Evolutionary conservation across 2,888 invertebrate genomes (phyloP).

Genomic region (Troides helena): DNA sequence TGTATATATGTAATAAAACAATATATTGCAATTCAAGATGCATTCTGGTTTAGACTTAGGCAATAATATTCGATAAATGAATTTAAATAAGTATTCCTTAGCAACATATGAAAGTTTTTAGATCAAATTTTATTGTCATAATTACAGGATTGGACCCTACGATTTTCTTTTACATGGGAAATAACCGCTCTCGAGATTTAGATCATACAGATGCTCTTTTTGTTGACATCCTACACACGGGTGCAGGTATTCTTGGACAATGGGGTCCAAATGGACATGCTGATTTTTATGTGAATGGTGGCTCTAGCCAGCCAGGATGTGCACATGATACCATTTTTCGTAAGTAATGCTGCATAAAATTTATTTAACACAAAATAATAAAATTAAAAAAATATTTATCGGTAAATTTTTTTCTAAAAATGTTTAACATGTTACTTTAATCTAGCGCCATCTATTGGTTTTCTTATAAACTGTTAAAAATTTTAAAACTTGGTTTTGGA

Average conservation of each 20-base stretch:
- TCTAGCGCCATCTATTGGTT: no score
- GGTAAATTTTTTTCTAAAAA: no score
- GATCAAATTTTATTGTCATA: background rate
- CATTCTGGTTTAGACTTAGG: background rate
- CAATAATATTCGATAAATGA: background rate
- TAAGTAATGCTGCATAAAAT: constrained; percentile 68
- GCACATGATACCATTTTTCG: constrained; percentile 90
- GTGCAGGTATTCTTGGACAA: constrained; percentile 92
- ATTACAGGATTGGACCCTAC: constrained; percentile 89
- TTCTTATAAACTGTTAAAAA: no score
- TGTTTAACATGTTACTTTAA: no score
- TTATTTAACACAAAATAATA: background rate
- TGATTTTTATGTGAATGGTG: constrained; percentile 93
- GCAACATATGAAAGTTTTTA: background rate
- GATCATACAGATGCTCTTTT: constrained; percentile 90
- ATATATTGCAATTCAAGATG: background rate
- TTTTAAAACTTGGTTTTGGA: no score
- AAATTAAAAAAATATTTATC: no score
- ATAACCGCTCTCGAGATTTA: constrained; percentile 88
- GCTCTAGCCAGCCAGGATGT: constrained; percentile 93
- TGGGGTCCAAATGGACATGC: constrained; percentile 95
- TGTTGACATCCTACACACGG: constrained; percentile 90
- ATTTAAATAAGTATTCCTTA: background rate
- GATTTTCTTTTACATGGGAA: constrained; percentile 91
- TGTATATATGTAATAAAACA: background rate